These are phyloP conservation scores for Hypotaenidia philippensis DNA, from an alignment of 2,797 vertebrate species.

Conservation along the genomic window DNA sequence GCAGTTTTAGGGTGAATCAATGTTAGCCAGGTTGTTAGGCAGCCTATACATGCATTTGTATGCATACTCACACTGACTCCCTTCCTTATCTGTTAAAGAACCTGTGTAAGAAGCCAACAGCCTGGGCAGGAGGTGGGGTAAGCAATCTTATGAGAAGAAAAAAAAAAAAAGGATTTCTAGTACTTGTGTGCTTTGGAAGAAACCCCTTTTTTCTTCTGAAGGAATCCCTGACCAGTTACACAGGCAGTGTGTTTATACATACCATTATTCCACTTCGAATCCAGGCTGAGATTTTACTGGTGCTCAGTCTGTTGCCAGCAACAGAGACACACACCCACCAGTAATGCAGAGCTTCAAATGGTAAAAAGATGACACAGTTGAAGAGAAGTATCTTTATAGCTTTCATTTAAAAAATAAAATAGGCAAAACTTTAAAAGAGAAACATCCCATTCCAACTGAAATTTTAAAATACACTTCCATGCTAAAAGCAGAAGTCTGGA, in stretches of 20 bases:
- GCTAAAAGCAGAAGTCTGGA: not conserved
- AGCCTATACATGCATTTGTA: not conserved
- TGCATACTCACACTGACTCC: not conserved
- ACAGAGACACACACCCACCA: not conserved
- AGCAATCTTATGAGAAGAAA: not conserved
- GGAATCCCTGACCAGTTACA: not conserved
- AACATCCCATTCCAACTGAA: not conserved
- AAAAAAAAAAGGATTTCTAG: not conserved
- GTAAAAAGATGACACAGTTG: not conserved
- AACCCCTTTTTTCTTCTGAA: not conserved
- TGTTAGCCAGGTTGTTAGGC: not conserved
- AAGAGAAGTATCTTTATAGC: not conserved
- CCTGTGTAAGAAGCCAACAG: not conserved
- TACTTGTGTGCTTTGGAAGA: not conserved
- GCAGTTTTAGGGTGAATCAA: not conserved
- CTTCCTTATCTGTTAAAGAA: not conserved
- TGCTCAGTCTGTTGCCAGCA: not conserved
- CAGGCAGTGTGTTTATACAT: not conserved
- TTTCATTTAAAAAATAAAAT: conserved; percentile 37
- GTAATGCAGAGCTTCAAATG: not conserved
- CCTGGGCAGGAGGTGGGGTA: not conserved
- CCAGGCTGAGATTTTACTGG: not conserved
- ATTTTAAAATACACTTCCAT: not conserved
- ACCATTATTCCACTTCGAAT: not conserved
- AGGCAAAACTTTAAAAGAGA: not conserved